phyloP scores from a whole-genome alignment of 2,888 invertebrate genomes.

The Limnephilus lunatus region DNA sequence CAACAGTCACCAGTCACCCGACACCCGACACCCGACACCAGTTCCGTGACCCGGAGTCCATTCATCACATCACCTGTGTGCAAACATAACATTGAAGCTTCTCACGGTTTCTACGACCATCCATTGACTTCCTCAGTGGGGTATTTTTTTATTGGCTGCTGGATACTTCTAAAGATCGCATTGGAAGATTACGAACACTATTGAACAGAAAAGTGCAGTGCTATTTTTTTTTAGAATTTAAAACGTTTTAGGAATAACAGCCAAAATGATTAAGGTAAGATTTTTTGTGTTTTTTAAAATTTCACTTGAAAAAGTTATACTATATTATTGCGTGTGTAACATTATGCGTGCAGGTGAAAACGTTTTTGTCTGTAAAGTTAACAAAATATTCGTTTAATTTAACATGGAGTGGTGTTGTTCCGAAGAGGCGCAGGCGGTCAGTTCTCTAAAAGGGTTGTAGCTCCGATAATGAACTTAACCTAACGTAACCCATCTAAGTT shows the following conservation, averaged over 20 bases:
- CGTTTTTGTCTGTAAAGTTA: no score
- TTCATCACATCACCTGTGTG: not conserved
- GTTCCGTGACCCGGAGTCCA: not conserved
- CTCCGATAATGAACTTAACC: no score
- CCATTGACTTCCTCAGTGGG: not conserved
- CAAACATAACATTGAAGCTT: constrained; percentile 18
- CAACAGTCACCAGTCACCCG: constrained; percentile 21
- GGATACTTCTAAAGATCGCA: not conserved
- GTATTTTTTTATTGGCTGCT: not conserved
- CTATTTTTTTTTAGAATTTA: not conserved
- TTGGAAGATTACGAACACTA: constrained; percentile 25
- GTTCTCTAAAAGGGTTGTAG: no score
- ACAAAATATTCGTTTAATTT: no score
- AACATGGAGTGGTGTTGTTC: no score
- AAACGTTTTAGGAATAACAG: constrained; percentile 39
- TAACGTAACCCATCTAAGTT: no score
- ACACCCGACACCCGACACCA: constrained; percentile 20
- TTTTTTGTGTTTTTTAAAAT: not conserved
- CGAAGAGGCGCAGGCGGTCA: no score
- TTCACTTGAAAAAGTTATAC: not conserved
- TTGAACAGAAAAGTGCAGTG: constrained; percentile 31
- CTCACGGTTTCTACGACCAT: constrained; percentile 54
- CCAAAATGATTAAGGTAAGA: constrained; percentile 51
- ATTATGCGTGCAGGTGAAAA: no score
- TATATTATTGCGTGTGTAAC: not conserved